Conservation (phyloP, 2,797 vertebrate genomes). For the Crypturellus tataupa region DNA sequence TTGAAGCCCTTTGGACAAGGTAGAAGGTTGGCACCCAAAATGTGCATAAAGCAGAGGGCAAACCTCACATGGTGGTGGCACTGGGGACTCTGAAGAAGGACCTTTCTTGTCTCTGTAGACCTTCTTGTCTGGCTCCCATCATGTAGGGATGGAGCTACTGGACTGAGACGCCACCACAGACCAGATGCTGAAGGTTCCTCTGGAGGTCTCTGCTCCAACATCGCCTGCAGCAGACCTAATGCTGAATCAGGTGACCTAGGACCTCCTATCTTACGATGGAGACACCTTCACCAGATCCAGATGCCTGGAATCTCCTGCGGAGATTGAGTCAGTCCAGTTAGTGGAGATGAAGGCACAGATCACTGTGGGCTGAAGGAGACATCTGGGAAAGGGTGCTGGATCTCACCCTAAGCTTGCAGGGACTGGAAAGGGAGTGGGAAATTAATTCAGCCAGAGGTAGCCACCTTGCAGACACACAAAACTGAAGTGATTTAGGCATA, state of each 20-base stretch:
- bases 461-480: fast-evolving
- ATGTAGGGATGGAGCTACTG: not conserved
- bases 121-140: not conserved
- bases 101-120: not conserved
- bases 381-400: not conserved
- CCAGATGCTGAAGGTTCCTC: not conserved
- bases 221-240: not conserved
- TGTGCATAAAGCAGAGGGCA: not conserved
- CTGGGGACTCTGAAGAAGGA: not conserved
- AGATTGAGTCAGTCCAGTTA: not conserved
- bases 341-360: not conserved
- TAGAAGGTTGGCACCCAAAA: not conserved
- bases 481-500: not conserved
- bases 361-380: not conserved
- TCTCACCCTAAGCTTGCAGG: not conserved
- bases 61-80: not conserved
- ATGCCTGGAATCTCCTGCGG: not conserved
- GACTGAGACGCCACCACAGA: not conserved
- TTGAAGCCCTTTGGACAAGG: not conserved
- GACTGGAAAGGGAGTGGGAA: not conserved
- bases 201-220: not conserved
- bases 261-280: not conserved
- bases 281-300: not conserved
- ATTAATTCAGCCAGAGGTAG: not conserved
- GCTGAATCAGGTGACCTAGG: not conserved